Percentiles rank a stretch among this genome's conserved stretches.
Conservation (phyloP, 2,797 vertebrate genomes). For the Hoplostethus atlanticus region DNA sequence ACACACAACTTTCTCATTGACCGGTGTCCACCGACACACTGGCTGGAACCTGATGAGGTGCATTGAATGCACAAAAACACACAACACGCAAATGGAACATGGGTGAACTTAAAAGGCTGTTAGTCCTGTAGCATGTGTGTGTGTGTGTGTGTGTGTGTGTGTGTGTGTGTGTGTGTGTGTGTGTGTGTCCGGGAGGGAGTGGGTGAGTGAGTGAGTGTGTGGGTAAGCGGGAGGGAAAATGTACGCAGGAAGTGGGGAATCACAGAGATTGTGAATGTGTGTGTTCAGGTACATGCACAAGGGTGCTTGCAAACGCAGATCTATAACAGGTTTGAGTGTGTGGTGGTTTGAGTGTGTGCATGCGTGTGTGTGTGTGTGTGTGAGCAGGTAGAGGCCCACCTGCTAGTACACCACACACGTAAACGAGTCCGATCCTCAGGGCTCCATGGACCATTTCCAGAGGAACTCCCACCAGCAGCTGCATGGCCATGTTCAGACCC, state of each 20-base stretch:
- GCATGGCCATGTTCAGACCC: constrained; percentile 95
- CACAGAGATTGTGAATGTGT: constrained; percentile 6
- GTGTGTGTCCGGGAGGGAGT: background rate
- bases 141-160: constrained; percentile 15
- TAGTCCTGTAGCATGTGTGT: constrained; percentile 12
- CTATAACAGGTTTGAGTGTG: background rate
- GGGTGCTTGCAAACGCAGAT: background rate
- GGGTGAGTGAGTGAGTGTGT: constrained; percentile 7
- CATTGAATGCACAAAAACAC: constrained; percentile 50
- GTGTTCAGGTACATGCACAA: background rate
- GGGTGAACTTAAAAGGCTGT: constrained; percentile 22
- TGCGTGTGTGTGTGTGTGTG: constrained; percentile 15
- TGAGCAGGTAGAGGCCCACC: constrained; percentile 80
- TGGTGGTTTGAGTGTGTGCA: background rate
- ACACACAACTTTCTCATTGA: constrained; percentile 37
- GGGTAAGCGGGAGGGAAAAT: constrained; percentile 6
- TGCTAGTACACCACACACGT: constrained; percentile 94
- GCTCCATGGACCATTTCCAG: constrained; percentile 98
- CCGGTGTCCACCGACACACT: constrained; percentile 32
- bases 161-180: constrained; percentile 11
- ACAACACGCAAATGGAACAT: constrained; percentile 61
- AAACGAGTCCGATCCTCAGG: constrained; percentile 93
- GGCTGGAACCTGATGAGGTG: constrained; percentile 37
- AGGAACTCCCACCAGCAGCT: constrained; percentile 96
- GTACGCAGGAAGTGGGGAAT: constrained; percentile 11